Evolutionary conservation across 2,797 vertebrate species (phyloP).

Genomic region (Odontamblyopus rebecca): DNA sequence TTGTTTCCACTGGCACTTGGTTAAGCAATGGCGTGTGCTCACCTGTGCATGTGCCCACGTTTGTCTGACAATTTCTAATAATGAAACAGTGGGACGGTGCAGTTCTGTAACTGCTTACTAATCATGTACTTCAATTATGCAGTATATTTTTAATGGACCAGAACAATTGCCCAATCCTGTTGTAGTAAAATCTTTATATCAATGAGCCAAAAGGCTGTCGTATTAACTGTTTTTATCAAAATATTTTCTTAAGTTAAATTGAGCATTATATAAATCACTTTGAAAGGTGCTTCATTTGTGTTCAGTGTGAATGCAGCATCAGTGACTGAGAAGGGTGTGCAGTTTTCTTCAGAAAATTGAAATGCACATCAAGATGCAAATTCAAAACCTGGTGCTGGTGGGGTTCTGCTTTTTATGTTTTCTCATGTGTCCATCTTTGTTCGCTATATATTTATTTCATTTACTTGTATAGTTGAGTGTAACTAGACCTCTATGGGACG

Average conservation of each 20-base stretch:
- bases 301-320: background rate
- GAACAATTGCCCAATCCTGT: slow-evolving; percentile 29
- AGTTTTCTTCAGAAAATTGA: slow-evolving; percentile 61
- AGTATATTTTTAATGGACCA: slow-evolving; percentile 22
- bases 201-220: slow-evolving; percentile 11
- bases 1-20: slow-evolving; percentile 67
- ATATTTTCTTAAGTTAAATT: background rate
- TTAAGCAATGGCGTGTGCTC: slow-evolving; percentile 29
- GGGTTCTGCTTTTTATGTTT: slow-evolving; percentile 65
- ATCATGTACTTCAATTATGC: slow-evolving; percentile 22
- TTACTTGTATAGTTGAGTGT: slow-evolving; percentile 83
- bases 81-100: slow-evolving; percentile 21
- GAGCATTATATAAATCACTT: background rate
- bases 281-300: slow-evolving; percentile 4
- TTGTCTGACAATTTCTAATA: slow-evolving; percentile 7
- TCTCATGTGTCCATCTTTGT: slow-evolving; percentile 73
- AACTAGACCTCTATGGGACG: slow-evolving; percentile 88
- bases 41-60: slow-evolving; percentile 2
- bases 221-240: slow-evolving; percentile 1
- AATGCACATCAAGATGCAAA: slow-evolving; percentile 56
- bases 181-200: slow-evolving; percentile 17
- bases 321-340: slow-evolving; percentile 11
- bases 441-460: slow-evolving; percentile 83
- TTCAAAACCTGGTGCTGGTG: slow-evolving; percentile 62
- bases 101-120: slow-evolving; percentile 9